Percentiles rank a stretch among this genome's conserved stretches.
Evolutionary conservation across 92 coral and sea anemone genomes (phyloP).

Genomic region (Hydrozoanthus gracilis): DNA sequence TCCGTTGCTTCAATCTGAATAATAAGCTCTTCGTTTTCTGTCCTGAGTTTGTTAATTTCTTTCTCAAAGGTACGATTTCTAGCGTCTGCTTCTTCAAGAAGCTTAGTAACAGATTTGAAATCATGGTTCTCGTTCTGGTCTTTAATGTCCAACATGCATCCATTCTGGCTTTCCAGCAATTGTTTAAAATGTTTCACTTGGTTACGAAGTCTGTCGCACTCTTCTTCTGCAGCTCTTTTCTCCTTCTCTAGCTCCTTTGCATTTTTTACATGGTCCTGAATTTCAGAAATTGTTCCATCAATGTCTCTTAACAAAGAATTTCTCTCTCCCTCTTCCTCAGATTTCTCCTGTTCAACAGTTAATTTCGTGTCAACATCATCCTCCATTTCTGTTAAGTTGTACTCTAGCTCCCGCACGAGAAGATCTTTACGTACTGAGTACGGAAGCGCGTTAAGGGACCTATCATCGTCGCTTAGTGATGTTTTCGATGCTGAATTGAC

Average conservation of each 20-base stretch:
- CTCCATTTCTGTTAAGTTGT: conserved; percentile 84
- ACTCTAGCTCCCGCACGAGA: conserved; percentile 87
- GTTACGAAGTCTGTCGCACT: conserved; percentile 71
- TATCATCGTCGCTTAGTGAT: conserved; percentile 49
- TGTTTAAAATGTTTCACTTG: conserved; percentile 72
- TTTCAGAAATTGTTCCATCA: conserved; percentile 77
- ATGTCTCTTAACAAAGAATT: conserved; percentile 71
- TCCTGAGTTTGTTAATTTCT: conserved; percentile 64
- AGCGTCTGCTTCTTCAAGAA: conserved; percentile 50
- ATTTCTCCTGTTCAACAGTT: conserved; percentile 73
- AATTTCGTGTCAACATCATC: conserved; percentile 66
- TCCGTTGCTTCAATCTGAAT: conserved; percentile 56
- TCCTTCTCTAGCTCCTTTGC: conserved; percentile 76
- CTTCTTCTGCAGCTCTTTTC: conserved; percentile 74
- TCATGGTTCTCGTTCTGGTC: conserved; percentile 55
- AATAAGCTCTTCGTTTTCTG: conserved; percentile 70
- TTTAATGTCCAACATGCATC: conserved; percentile 40
- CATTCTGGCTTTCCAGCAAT: conserved; percentile 48
- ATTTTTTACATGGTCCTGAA: conserved; percentile 81
- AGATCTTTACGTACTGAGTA: conserved; percentile 72
- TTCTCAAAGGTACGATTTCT: conserved; percentile 66
- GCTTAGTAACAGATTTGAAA: conserved; percentile 2
- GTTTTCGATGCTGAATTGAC: conserved; percentile 1
- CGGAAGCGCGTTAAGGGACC: conserved; percentile 70
- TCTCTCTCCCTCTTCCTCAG: conserved; percentile 73